phyloP scores from a whole-genome alignment of 1,140 invertebrate genomes.

The Plutomurus gul region DNA sequence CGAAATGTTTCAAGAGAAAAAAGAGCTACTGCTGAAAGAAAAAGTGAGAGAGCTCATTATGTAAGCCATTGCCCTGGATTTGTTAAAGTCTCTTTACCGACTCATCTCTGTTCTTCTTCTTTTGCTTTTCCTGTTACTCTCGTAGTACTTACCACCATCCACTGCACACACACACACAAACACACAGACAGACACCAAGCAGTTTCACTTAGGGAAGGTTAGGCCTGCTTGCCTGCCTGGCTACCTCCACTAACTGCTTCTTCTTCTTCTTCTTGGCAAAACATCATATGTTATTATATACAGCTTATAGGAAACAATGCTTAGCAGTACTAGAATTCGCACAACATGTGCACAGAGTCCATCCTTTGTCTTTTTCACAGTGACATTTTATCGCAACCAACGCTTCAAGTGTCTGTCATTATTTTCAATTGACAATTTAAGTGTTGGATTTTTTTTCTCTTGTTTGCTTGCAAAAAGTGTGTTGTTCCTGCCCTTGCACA shows the following conservation, averaged over 20 bases:
- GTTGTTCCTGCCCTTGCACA: too few species aligned
- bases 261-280: not conserved
- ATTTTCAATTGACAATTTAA: too few species aligned
- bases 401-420: too few species aligned
- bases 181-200: not conserved
- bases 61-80: slow-evolving; percentile 37
- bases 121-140: not conserved
- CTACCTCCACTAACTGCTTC: not conserved
- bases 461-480: too few species aligned
- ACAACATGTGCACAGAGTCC: too few species aligned
- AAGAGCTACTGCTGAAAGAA: slow-evolving; percentile 6
- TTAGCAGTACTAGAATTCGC: too few species aligned
- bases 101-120: not conserved
- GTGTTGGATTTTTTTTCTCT: too few species aligned
- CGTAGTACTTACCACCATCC: not conserved
- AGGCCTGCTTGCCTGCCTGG: too few species aligned
- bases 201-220: slow-evolving; percentile 10
- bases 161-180: too few species aligned
- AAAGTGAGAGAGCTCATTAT: slow-evolving; percentile 28
- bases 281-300: not conserved
- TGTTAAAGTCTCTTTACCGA: slow-evolving; percentile 20
- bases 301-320: not conserved
- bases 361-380: too few species aligned
- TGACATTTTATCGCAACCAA: too few species aligned
- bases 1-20: not conserved